phyloP scores from a whole-genome alignment of 1,140 invertebrate species.

The Drosophila subobscura region DNA sequence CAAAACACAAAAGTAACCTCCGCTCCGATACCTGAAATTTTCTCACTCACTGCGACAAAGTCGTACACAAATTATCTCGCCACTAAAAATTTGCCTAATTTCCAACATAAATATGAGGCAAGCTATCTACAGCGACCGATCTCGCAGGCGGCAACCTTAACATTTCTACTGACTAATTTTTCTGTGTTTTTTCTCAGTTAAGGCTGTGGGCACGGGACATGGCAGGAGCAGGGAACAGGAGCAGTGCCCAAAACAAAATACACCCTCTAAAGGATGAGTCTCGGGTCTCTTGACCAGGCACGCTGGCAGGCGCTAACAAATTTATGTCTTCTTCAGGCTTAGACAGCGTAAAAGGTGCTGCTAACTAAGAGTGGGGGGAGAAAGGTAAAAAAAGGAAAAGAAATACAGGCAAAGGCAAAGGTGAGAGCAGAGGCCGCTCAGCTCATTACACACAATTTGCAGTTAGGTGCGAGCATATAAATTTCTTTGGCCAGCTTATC shows the following conservation, averaged over 20 bases:
- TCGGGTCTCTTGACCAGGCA: slow-evolving; percentile 62
- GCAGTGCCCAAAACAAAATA: slow-evolving; percentile 26
- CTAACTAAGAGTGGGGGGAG: slow-evolving; percentile 50
- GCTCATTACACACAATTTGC: slow-evolving; percentile 82
- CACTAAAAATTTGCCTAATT: slow-evolving; percentile 82
- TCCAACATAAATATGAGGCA: slow-evolving; percentile 77
- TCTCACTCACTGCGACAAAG: slow-evolving; percentile 81
- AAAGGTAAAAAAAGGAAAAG: slow-evolving; percentile 16
- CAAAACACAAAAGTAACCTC: slow-evolving; percentile 9
- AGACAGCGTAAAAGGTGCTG: slow-evolving; percentile 71
- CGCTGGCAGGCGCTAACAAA: slow-evolving; percentile 68
- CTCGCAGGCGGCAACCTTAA: slow-evolving; percentile 44
- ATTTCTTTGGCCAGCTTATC: slow-evolving; percentile 62
- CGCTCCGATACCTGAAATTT: slow-evolving; percentile 47
- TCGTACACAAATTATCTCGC: slow-evolving; percentile 82
- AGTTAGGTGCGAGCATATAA: slow-evolving; percentile 82
- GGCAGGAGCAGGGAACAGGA: slow-evolving; percentile 46
- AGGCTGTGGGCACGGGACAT: slow-evolving; percentile 39
- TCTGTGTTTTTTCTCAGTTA: slow-evolving; percentile 21
- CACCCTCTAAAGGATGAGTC: slow-evolving; percentile 50
- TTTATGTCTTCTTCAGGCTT: slow-evolving; percentile 79
- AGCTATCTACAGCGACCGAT: slow-evolving; percentile 68
- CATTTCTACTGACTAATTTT: slow-evolving; percentile 60
- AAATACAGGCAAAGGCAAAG: slow-evolving; percentile 9
- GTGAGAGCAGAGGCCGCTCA: slow-evolving; percentile 50